phyloP scores from a whole-genome alignment of 2,113 vertebrate species.

The Eretmochelys imbricata region DNA sequence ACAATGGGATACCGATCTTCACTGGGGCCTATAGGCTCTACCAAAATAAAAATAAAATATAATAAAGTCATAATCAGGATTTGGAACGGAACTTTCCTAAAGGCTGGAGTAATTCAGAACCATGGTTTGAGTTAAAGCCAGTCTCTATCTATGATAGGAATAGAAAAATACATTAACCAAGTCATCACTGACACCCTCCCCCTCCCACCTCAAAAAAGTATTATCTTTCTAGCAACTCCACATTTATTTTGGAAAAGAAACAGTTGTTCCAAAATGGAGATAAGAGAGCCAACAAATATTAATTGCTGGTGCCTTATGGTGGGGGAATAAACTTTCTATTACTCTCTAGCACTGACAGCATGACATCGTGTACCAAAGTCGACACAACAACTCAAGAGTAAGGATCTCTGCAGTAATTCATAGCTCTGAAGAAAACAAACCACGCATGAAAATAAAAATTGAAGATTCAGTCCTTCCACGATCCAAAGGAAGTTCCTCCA shows the following conservation, averaged over 20 bases:
- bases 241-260: background rate
- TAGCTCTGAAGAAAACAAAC: conserved; percentile 2
- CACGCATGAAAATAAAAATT: background rate
- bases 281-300: background rate
- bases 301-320: background rate
- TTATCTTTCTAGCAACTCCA: background rate
- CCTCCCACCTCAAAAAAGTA: background rate
- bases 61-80: background rate
- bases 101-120: background rate
- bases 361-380: background rate
- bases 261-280: background rate
- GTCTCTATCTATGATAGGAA: background rate
- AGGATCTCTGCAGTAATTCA: background rate
- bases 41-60: background rate
- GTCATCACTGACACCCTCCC: background rate
- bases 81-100: background rate
- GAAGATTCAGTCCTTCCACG: background rate
- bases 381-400: background rate
- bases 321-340: background rate
- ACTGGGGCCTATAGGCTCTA: background rate
- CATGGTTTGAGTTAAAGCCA: background rate
- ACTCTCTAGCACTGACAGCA: background rate
- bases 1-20: background rate
- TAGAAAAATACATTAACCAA: background rate
- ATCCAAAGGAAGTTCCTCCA: background rate